Conservation (phyloP, 37 sponge, comb jelly and placozoan genomes). For the Aphrocallistes beatrix region DNA sequence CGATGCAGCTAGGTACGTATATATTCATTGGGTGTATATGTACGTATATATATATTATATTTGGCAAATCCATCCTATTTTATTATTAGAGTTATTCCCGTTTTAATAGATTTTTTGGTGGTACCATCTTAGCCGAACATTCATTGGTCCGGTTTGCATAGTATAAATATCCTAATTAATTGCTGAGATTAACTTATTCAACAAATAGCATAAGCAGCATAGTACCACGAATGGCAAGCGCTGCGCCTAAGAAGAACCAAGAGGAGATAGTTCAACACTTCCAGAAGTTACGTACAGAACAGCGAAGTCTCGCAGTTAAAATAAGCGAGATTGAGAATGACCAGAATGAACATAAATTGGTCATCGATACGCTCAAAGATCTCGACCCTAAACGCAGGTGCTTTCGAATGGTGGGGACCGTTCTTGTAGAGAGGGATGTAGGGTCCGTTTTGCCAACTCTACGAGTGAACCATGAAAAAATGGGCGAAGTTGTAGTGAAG, state of each 20-base stretch:
- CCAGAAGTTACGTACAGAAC: slow-evolving; percentile 70
- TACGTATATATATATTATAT: background rate
- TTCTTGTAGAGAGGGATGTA: slow-evolving; percentile 83
- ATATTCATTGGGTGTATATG: background rate
- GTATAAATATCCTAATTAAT: too few relatives aligned
- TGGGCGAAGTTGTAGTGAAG: slow-evolving; percentile 30
- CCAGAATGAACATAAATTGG: slow-evolving; percentile 68
- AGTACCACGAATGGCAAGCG: slow-evolving; percentile 25
- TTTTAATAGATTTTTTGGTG: too few relatives aligned
- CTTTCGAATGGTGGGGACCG: slow-evolving; percentile 82
- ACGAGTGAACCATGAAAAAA: slow-evolving; percentile 44
- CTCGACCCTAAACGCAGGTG: slow-evolving; percentile 57
- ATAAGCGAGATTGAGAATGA: slow-evolving; percentile 81
- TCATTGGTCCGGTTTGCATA: too few relatives aligned
- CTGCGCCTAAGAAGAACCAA: slow-evolving; percentile 23
- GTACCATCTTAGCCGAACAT: too few relatives aligned
- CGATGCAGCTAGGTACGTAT: slow-evolving; percentile 20
- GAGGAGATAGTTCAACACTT: slow-evolving; percentile 51
- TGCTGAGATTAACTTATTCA: too few relatives aligned
- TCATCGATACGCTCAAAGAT: slow-evolving; percentile 59
- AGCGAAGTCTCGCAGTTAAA: slow-evolving; percentile 63
- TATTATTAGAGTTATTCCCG: background rate
- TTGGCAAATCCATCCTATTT: too few relatives aligned
- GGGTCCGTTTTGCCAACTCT: slow-evolving; percentile 78
- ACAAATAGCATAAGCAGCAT: too few relatives aligned